Evolutionary conservation across 2,797 vertebrate genomes (phyloP).

Genomic region (Hapalemur alaotrensis): DNA sequence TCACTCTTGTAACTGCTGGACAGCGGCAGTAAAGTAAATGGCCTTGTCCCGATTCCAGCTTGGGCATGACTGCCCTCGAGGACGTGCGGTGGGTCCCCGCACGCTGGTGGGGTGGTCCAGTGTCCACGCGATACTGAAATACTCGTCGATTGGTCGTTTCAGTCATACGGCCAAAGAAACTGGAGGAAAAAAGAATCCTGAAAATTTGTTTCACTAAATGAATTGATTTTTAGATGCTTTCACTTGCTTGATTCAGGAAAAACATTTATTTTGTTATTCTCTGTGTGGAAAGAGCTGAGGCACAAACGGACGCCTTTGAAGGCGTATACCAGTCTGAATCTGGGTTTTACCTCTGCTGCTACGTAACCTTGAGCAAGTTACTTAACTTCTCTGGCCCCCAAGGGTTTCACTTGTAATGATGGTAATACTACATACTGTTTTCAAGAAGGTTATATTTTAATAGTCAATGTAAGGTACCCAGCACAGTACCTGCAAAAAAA

Average conservation of each 20-base stretch:
- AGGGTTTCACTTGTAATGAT: neutral
- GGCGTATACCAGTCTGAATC: neutral
- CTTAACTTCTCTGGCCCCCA: neutral
- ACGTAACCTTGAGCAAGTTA: neutral
- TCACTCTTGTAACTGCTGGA: neutral
- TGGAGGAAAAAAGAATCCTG: neutral
- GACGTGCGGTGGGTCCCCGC: neutral
- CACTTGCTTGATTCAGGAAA: neutral
- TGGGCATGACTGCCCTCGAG: neutral
- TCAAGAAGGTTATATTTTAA: neutral
- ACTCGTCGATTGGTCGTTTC: neutral
- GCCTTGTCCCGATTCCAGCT: neutral
- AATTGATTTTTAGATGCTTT: slow-evolving; percentile 2
- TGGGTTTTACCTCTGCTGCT: neutral
- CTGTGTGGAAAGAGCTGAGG: neutral
- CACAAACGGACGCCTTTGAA: neutral
- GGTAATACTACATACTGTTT: neutral
- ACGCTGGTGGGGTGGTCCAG: neutral
- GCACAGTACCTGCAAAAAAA: neutral
- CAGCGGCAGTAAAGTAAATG: neutral
- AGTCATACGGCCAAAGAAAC: neutral
- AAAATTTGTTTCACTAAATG: neutral
- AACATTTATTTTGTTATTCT: neutral
- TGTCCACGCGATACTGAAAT: neutral
- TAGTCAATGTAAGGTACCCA: neutral